Evolutionary conservation across 2,797 vertebrate species (phyloP).

Genomic region (Rhynchonycteris naso): DNA sequence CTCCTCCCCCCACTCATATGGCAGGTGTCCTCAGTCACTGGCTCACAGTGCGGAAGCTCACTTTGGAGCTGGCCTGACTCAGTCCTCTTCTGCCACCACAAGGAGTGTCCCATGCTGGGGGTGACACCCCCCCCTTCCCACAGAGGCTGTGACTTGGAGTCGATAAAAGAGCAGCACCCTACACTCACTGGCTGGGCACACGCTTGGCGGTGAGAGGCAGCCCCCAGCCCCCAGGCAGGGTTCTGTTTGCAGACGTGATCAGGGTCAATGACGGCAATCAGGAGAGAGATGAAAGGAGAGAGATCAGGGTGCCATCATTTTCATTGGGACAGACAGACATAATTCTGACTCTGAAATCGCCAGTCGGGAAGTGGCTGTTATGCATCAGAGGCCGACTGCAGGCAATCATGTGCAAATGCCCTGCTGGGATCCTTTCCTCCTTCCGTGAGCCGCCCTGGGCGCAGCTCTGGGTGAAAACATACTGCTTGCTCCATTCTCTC

Average conservation of each 20-base stretch:
- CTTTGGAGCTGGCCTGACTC: background rate
- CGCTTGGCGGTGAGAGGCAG: background rate
- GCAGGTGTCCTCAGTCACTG: too few relatives aligned
- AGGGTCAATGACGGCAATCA: slow-evolving; percentile 27
- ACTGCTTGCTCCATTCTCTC: background rate
- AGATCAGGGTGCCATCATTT: background rate
- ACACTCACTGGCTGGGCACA: background rate
- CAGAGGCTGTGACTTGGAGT: background rate
- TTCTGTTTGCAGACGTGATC: background rate
- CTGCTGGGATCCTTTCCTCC: background rate
- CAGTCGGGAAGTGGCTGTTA: background rate
- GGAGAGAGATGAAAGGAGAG: slow-evolving; percentile 57
- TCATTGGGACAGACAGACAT: background rate
- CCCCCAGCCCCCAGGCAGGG: background rate
- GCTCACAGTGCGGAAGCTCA: too few relatives aligned
- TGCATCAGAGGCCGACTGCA: background rate
- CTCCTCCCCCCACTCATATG: accelerated
- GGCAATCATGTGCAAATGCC: background rate
- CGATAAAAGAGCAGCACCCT: background rate
- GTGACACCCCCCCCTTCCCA: background rate
- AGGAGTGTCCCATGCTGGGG: background rate
- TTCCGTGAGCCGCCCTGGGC: background rate
- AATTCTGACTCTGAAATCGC: background rate
- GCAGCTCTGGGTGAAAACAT: background rate
- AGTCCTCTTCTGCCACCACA: background rate